Evolutionary conservation across 1,140 invertebrate species (phyloP), one percentile per base, ranked within the genome.

Genomic region (Drosophila sp.): DNA sequence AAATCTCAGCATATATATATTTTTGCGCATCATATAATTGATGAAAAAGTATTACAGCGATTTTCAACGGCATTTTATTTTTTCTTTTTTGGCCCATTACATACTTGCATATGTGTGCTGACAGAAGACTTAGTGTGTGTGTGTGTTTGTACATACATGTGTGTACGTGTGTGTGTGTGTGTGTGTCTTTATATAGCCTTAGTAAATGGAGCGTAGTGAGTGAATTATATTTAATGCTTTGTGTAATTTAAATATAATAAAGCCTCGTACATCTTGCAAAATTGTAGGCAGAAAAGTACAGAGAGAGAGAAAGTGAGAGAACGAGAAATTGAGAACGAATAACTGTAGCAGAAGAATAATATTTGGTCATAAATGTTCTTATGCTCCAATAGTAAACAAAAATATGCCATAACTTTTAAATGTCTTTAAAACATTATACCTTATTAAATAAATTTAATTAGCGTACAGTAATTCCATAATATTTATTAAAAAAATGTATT

Each of bases 181-280:
- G 54, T 50, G 36, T 58, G 46, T 57, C 48, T 73, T 66, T 63
- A 72, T 73, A 87, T 89, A 79, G 83, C 83, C 83, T 79, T 80
- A 73, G 76, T 89, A 89, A 89, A 89, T 89, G 83, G 83, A 89
- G 83, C 83, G 83, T 87, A 79, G 78, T 82, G 65, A 87, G 83
- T 87, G 83, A 87, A 87, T 87, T 87, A 87, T 87, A 89, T 87
- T 87, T 87, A 87, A 87, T 87, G 83, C 83, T 80, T 87, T 89
- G 83, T 89, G 83, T 87, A 87, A 89, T 87, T 87, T 87, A 87
- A 87, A 87, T 87, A 89, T 89, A 82, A 89, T 83, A 89, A 82
- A 87, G 59, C 21, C 65, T 72, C 78, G 81, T 65, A 75, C 56
- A 62, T 75, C 64, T 70, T 73, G 36, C 57, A 51, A 63, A 40